Base-by-base conservation (phyloP, 2,113 vertebrate genomes). In the Hipposideros armiger region DNA sequence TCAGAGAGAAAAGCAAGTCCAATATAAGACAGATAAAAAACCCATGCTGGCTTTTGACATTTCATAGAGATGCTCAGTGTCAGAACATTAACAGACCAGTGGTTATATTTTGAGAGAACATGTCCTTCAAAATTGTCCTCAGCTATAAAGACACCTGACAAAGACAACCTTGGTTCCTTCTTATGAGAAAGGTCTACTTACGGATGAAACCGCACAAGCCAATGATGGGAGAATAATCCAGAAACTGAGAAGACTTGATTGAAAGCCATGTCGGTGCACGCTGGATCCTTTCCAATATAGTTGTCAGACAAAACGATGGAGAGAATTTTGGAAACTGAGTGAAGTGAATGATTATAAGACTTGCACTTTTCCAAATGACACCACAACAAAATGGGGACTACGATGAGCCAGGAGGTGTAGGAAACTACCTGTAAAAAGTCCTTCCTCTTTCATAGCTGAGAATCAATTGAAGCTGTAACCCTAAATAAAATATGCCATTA, bases 61-160 rank as follows among this genome's bases (percentile, higher is more conserved):
- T 40, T 67, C 16, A 1, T 13, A 40, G 45, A n/a, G 16, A 45
- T 3, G 4, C 36, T 64, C 5, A 1, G 2, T n/a, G 16, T 78
- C 30, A 32, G 54, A 26, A 64, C 0, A 0, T 4, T 4, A 36
- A 20, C 2, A 3, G 13, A 4, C 1, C 0, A 3, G 16, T 19
- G 13, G 22, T 11, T n/a, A 4, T 13, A 19, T 2, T 30, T 36
- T 7, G 17, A 36, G 64, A 24, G 11, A 45, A 5, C 2, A 3
- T 2, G 0, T 22, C 8, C 40, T 93, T 89, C 13, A 24, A 22
- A 32, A 19, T 3, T 7, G 6, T 36, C 5, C 62, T 78, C 24
- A 28, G 67, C 16, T 7, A 0, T 28, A 36, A 30, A 56, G 36
- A 20, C 45, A 11, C 13, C 8, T 9, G 32, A 47, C 8, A 11